Conservation (phyloP, 2,113 vertebrate genomes). For the Gracilinanus agilis region DNA sequence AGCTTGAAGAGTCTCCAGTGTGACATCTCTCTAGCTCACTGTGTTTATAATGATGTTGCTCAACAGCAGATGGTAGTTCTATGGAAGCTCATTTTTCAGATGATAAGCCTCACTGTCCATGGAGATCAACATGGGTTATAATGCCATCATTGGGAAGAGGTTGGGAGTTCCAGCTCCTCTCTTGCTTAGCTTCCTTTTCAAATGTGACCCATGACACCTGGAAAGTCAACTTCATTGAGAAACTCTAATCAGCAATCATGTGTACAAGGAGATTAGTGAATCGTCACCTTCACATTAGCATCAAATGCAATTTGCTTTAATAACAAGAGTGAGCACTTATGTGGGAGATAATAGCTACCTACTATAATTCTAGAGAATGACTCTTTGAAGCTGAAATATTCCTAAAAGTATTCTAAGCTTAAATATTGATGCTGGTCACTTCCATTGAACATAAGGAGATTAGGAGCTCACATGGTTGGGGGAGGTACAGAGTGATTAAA, state of each 20-base stretch:
- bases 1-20: not conserved
- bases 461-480: not conserved
- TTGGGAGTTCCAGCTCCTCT: not conserved
- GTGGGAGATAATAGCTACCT: not conserved
- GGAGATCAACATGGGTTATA: not conserved
- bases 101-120: not conserved
- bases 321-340: fast-evolving
- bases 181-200: not conserved
- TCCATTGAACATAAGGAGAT: not conserved
- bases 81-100: not conserved
- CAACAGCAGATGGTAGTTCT: not conserved
- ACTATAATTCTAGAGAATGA: not conserved
- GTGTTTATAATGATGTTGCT: fast-evolving
- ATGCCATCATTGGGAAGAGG: not conserved
- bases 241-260: not conserved
- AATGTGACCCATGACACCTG: not conserved
- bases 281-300: not conserved
- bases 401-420: not conserved
- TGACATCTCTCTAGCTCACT: not conserved
- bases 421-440: not conserved
- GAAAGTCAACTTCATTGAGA: not conserved
- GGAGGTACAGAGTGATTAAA: not conserved
- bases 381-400: not conserved
- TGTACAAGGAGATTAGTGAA: not conserved
- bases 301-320: not conserved